Conservation (phyloP, 2,113 vertebrate genomes). For the Pachycephala philippinensis region DNA sequence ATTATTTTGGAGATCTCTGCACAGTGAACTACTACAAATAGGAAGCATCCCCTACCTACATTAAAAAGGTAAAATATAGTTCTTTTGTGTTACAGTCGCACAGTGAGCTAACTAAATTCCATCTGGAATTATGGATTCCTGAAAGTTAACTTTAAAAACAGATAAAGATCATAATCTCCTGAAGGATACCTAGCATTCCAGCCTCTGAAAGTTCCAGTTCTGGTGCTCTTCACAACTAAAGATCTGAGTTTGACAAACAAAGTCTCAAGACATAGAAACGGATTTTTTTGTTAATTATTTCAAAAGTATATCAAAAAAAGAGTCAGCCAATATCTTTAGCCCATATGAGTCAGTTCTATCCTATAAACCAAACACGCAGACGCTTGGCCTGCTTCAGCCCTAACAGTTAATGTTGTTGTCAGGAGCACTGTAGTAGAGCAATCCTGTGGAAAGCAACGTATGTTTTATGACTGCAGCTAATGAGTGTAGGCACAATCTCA, state of each 20-base stretch:
- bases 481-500: background rate
- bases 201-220: background rate
- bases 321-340: background rate
- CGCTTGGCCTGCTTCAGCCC: background rate
- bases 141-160: background rate
- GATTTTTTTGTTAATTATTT: background rate
- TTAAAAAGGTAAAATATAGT: background rate
- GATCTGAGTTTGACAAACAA: background rate
- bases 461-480: background rate
- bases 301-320: background rate
- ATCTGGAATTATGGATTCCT: background rate
- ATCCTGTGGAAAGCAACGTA: background rate
- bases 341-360: background rate
- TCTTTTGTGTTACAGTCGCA: background rate
- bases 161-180: background rate
- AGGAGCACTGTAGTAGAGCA: fast-evolving
- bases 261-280: background rate
- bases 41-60: background rate
- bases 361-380: background rate
- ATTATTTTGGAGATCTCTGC: background rate
- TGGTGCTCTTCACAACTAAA: background rate
- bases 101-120: background rate
- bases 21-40: background rate
- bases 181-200: background rate
- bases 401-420: background rate